phyloP scores from a whole-genome alignment of 2,888 invertebrate genomes.

The Epinotia brunnichana region DNA sequence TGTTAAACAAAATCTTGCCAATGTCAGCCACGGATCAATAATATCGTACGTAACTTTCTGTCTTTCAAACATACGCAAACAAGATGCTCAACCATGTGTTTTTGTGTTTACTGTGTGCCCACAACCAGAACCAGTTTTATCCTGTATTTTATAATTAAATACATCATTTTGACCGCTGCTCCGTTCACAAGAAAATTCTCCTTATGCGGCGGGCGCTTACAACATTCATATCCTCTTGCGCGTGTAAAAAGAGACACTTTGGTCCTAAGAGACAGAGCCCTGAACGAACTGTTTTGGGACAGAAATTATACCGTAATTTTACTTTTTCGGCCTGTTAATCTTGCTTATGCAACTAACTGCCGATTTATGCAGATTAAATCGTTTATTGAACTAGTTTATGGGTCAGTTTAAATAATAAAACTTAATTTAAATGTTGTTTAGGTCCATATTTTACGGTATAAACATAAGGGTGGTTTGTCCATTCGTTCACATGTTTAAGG shows the following conservation, averaged over 20 bases:
- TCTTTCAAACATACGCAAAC: too few species aligned
- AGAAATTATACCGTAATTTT: slow-evolving; percentile 1
- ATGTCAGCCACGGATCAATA: too few species aligned
- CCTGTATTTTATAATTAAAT: not conserved
- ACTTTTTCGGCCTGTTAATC: slow-evolving; percentile 32
- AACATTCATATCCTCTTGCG: not conserved
- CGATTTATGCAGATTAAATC: slow-evolving; percentile 31
- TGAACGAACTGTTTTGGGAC: not conserved
- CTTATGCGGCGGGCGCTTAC: not conserved
- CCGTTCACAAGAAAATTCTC: not conserved
- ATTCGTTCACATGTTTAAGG: not conserved
- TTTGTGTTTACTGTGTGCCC: not conserved
- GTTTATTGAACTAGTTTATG: slow-evolving; percentile 31
- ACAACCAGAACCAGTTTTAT: not conserved
- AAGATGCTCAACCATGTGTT: not conserved
- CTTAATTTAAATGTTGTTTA: slow-evolving; percentile 14
- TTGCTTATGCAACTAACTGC: slow-evolving; percentile 29
- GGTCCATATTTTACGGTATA: slow-evolving; percentile 7
- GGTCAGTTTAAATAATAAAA: slow-evolving; percentile 23
- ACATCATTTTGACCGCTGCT: not conserved
- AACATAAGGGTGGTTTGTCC: not conserved
- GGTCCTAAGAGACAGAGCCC: not conserved
- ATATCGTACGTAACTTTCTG: too few species aligned
- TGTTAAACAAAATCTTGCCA: too few species aligned
- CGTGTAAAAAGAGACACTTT: not conserved